Conservation (phyloP, 2,113 vertebrate species). For the Ceratotherium simum region DNA sequence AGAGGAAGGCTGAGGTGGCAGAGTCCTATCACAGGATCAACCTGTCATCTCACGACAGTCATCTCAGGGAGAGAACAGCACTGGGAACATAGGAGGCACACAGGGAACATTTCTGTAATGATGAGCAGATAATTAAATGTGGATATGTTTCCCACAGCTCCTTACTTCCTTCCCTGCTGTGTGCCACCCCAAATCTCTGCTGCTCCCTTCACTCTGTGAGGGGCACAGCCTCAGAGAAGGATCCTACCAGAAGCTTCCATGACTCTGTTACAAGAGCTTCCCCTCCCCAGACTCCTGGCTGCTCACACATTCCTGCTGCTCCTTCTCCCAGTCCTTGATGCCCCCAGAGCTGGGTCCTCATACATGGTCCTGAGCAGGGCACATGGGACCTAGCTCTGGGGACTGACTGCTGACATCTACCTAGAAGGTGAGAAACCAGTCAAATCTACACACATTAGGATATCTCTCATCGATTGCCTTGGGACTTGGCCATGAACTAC, state of each 20-base stretch:
- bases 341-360: background rate
- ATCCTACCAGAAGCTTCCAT: fast-evolving
- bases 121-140: background rate
- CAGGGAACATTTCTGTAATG: background rate
- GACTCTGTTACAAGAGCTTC: background rate
- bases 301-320: no score
- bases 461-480: background rate
- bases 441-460: background rate
- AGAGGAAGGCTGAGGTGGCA: background rate
- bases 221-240: background rate
- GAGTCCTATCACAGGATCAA: background rate
- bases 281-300: background rate
- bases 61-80: background rate
- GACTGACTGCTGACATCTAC: background rate
- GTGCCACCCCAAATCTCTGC: background rate
- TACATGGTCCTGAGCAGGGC: background rate
- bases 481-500: no score
- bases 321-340: background rate
- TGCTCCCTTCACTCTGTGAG: background rate
- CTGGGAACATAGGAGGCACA: background rate
- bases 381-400: no score
- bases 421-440: background rate
- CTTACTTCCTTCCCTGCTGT: background rate
- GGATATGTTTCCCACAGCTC: background rate
- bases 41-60: background rate